Conservation (phyloP, 2,888 invertebrate genomes). For the Drosophila paranaensis region DNA sequence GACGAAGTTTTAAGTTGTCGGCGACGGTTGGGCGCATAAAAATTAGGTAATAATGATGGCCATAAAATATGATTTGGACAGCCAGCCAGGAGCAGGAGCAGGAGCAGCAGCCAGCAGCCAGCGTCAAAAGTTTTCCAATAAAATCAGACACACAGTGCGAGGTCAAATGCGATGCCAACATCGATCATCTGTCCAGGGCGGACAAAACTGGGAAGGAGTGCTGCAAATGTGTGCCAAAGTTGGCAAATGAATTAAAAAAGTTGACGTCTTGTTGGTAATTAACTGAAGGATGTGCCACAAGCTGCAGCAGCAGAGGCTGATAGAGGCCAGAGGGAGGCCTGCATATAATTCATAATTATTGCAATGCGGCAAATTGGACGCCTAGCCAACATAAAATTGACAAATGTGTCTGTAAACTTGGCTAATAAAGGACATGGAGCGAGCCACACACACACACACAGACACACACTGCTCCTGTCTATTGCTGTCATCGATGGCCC, state of each 20-base stretch:
- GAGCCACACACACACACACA: neutral
- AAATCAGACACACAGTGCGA: slow-evolving; percentile 70
- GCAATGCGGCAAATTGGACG: slow-evolving; percentile 74
- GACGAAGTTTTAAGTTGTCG: slow-evolving; percentile 63
- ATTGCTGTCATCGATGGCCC: slow-evolving; percentile 29
- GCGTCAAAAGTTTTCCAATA: slow-evolving; percentile 75
- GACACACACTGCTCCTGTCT: slow-evolving; percentile 9
- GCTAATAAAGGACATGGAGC: slow-evolving; percentile 68
- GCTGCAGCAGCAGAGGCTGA: slow-evolving; percentile 18
- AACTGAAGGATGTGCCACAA: slow-evolving; percentile 52
- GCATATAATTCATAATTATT: slow-evolving; percentile 78
- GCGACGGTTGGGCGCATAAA: slow-evolving; percentile 62
- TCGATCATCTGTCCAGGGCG: slow-evolving; percentile 61
- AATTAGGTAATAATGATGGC: slow-evolving; percentile 80
- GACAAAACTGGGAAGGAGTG: neutral
- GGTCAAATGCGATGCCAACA: slow-evolving; percentile 71
- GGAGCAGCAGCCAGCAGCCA: neutral
- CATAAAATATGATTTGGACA: slow-evolving; percentile 78
- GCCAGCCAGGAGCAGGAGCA: slow-evolving; percentile 6
- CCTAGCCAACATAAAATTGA: slow-evolving; percentile 78
- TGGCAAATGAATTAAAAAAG: slow-evolving; percentile 75
- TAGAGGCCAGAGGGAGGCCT: slow-evolving; percentile 18
- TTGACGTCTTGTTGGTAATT: slow-evolving; percentile 67
- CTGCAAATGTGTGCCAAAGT: slow-evolving; percentile 58
- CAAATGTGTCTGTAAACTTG: slow-evolving; percentile 82